Conservation (phyloP, 2,113 vertebrate genomes). For the Isurus oxyrinchus region DNA sequence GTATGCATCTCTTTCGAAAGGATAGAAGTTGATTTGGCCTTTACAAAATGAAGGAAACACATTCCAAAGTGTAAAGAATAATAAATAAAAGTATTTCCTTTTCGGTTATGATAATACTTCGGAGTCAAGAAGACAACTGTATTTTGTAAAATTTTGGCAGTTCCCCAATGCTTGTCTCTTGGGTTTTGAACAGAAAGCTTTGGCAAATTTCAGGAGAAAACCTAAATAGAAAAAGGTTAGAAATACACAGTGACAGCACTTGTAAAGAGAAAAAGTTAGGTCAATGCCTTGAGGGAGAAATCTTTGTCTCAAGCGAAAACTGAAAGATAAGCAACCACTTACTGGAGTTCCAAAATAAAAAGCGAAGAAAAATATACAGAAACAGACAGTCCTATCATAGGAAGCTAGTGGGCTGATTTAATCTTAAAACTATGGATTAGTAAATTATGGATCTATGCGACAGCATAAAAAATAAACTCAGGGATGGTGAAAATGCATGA, state of each 20-base stretch:
- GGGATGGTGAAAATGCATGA: background rate
- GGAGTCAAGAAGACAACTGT: background rate
- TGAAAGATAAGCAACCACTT: background rate
- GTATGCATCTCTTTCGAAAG: background rate
- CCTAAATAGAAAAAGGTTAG: background rate
- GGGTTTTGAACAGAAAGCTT: background rate
- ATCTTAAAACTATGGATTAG: background rate
- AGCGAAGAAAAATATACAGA: background rate
- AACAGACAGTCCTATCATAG: background rate
- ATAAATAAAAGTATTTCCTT: background rate
- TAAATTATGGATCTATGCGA: too few relatives aligned
- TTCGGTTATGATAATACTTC: background rate
- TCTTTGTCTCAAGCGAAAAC: background rate
- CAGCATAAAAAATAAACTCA: background rate
- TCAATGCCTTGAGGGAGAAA: background rate
- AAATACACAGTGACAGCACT: background rate
- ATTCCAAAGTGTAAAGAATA: background rate
- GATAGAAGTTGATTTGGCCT: background rate
- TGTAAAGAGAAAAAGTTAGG: background rate
- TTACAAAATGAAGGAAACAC: background rate
- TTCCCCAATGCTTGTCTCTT: background rate
- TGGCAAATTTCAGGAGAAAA: background rate
- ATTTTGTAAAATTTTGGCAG: background rate
- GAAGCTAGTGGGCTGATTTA: background rate
- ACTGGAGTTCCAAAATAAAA: background rate